phyloP scores from a whole-genome alignment of 2,888 invertebrate species.

The Pristionchus entomophagus region DNA sequence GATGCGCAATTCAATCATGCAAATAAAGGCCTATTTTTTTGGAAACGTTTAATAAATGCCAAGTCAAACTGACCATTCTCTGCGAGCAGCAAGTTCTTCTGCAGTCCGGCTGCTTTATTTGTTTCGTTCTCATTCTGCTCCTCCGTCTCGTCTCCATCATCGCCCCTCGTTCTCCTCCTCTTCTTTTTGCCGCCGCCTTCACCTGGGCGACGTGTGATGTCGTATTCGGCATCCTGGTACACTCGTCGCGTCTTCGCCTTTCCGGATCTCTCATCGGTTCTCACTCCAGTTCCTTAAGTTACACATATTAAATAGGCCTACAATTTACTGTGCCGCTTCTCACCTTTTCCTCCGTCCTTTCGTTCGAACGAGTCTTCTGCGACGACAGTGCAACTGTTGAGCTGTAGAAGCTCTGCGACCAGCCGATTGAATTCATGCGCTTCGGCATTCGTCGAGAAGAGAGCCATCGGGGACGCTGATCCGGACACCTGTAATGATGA shows the following conservation, averaged over 20 bases:
- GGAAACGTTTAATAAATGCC: not conserved
- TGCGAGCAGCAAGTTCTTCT: not conserved
- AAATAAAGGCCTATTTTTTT: not conserved
- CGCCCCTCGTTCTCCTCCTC: not conserved
- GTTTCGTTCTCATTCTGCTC: not conserved
- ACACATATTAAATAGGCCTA: too few relatives aligned
- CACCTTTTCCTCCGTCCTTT: not conserved
- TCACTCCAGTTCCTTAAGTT: not conserved
- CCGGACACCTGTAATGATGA: too few relatives aligned
- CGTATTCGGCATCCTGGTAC: not conserved
- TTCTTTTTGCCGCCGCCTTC: not conserved
- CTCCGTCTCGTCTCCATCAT: not conserved
- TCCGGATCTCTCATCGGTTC: not conserved
- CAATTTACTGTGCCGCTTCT: too few relatives aligned
- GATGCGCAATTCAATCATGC: too few relatives aligned
- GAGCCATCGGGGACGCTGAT: not conserved
- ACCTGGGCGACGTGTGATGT: not conserved
- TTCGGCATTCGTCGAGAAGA: conserved; percentile 1
- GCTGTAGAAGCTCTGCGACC: not conserved
- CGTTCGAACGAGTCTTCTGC: not conserved
- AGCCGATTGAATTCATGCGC: not conserved
- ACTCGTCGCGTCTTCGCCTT: not conserved
- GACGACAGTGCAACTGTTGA: not conserved
- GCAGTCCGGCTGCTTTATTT: not conserved
- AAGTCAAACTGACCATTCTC: not conserved